Percentiles rank a stretch among this genome's conserved stretches.
phyloP scores from a whole-genome alignment of 2,888 invertebrate species.

The Colostygia pectinataria region DNA sequence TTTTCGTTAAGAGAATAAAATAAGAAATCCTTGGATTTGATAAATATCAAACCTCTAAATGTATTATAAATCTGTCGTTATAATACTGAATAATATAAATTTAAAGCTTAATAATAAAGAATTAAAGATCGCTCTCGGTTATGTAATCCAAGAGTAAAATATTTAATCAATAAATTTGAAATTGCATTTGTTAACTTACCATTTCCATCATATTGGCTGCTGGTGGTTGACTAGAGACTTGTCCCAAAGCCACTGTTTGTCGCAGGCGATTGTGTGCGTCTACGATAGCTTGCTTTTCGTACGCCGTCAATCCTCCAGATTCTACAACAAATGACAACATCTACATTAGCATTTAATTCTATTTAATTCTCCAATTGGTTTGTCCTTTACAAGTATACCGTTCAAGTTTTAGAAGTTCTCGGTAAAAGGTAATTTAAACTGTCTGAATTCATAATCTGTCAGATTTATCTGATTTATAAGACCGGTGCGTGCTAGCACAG shows the following conservation, averaged over 20 bases:
- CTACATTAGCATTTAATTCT: not conserved
- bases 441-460: conserved; percentile 55
- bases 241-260: conserved; percentile 90
- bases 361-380: not conserved
- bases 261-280: conserved; percentile 91
- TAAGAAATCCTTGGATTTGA: conserved; percentile 28
- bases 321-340: conserved; percentile 62
- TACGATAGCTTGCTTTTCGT: conserved; percentile 89
- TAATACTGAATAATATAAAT: conserved; percentile 33
- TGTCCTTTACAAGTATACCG: too few relatives aligned
- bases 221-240: conserved; percentile 88
- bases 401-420: not conserved
- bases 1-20: conserved; percentile 27
- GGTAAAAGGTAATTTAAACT: conserved; percentile 48
- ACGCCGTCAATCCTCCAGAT: conserved; percentile 86
- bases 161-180: conserved; percentile 4
- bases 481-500: conserved; percentile 65
- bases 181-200: conserved; percentile 72
- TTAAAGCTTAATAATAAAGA: conserved; percentile 39
- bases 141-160: conserved; percentile 20
- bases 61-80: conserved; percentile 36
- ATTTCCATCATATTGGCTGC: conserved; percentile 94
- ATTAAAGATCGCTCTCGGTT: conserved; percentile 27
- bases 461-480: conserved; percentile 65
- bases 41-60: conserved; percentile 34